Conservation (phyloP, 1,140 invertebrate species). For the Drosophila insularis region DNA sequence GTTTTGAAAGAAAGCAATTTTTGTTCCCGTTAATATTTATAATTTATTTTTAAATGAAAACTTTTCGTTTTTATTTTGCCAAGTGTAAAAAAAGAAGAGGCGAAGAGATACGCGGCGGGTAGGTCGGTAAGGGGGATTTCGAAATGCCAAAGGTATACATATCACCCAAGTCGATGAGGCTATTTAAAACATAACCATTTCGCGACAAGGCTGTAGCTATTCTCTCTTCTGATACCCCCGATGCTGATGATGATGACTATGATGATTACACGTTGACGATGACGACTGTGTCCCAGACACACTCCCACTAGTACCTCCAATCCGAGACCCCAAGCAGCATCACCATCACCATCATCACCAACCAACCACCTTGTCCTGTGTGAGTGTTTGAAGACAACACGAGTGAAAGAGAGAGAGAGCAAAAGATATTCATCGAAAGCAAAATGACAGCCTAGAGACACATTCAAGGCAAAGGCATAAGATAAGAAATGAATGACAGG, state of each 20-base stretch:
- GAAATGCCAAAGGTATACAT: not conserved
- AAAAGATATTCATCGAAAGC: slow-evolving; percentile 80
- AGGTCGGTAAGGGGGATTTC: no score
- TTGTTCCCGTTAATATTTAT: no score
- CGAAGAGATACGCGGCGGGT: not conserved
- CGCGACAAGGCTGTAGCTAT: slow-evolving; percentile 51
- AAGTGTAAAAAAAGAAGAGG: not conserved
- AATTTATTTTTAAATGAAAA: no score
- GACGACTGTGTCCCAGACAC: slow-evolving; percentile 52
- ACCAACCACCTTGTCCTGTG: slow-evolving; percentile 22
- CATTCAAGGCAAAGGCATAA: slow-evolving; percentile 71
- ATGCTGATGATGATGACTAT: slow-evolving; percentile 62
- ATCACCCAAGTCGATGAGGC: slow-evolving; percentile 63
- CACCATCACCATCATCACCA: not conserved
- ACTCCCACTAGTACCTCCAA: not conserved
- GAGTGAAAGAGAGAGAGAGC: slow-evolving; percentile 4
- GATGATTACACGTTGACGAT: slow-evolving; percentile 77
- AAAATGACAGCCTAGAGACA: slow-evolving; percentile 82
- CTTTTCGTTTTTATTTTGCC: not conserved
- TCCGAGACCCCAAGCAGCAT: not conserved
- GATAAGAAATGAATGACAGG: slow-evolving; percentile 78
- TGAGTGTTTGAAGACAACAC: slow-evolving; percentile 10
- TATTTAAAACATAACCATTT: slow-evolving; percentile 77
- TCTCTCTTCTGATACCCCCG: slow-evolving; percentile 21
- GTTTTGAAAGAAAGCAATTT: no score